phyloP scores from a whole-genome alignment of 53 echinoderm and acorn worm genomes.

The Temnopleurus reevesii region DNA sequence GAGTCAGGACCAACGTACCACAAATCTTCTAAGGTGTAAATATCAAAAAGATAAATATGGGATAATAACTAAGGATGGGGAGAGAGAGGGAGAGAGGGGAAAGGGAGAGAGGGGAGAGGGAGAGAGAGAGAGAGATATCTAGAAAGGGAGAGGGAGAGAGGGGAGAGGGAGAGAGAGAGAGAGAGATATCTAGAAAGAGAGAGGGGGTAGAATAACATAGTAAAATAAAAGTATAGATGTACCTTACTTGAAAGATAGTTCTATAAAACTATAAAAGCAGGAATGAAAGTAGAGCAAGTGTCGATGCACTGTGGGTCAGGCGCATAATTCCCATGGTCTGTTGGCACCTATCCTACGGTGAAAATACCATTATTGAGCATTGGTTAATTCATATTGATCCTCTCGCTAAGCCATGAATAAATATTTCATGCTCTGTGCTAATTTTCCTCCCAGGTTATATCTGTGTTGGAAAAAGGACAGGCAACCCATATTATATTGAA shows the following conservation, averaged over 20 bases:
- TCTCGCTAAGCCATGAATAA: slow-evolving; percentile 10
- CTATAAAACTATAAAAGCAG: not conserved
- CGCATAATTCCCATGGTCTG: not conserved
- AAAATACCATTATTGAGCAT: slow-evolving; percentile 24
- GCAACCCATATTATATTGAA: not conserved
- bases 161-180: not conserved
- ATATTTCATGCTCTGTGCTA: slow-evolving; percentile 42
- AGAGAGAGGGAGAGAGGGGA: too few relatives aligned
- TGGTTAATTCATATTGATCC: slow-evolving; percentile 48
- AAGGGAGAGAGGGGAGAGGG: too few relatives aligned
- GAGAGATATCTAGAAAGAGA: not conserved
- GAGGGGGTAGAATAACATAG: too few relatives aligned
- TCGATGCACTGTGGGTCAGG: slow-evolving; percentile 17
- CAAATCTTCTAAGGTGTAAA: too few relatives aligned
- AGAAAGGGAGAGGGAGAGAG: too few relatives aligned
- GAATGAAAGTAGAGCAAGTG: not conserved
- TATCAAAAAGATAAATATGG: too few relatives aligned
- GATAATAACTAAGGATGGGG: too few relatives aligned
- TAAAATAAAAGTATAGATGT: too few relatives aligned
- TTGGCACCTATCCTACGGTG: not conserved
- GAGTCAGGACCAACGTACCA: too few relatives aligned
- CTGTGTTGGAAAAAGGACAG: slow-evolving; percentile 17
- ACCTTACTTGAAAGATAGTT: too few relatives aligned
- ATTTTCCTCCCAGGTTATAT: slow-evolving; percentile 1
- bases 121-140: too few relatives aligned